These are phyloP conservation scores for Eupeodes latifasciatus DNA, from an alignment of 2,888 invertebrate species.

Conservation along the genomic window DNA sequence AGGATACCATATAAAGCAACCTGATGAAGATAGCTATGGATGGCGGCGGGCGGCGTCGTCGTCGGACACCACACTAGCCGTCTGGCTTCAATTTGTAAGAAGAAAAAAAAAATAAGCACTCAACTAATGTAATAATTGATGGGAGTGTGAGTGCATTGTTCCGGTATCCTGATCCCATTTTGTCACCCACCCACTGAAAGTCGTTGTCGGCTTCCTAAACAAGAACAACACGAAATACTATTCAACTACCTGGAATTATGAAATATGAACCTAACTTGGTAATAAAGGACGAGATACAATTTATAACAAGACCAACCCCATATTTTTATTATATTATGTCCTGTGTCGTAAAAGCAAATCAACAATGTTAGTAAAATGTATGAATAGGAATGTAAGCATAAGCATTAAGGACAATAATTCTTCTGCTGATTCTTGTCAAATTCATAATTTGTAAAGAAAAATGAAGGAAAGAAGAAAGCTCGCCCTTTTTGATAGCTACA, in stretches of 20 bases:
- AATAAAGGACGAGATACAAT: slow-evolving; percentile 3
- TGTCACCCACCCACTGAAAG: background rate
- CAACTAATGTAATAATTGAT: slow-evolving; percentile 63
- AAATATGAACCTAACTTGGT: slow-evolving; percentile 39
- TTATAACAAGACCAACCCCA: slow-evolving; percentile 17
- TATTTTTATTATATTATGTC: background rate
- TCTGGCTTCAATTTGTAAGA: slow-evolving; percentile 64
- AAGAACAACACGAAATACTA: slow-evolving; percentile 41
- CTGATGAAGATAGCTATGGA: background rate
- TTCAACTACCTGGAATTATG: slow-evolving; percentile 65
- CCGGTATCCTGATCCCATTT: slow-evolving; percentile 52
- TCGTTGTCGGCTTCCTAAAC: background rate
- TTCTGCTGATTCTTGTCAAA: background rate
- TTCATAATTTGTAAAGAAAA: background rate
- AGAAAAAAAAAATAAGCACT: slow-evolving; percentile 44
- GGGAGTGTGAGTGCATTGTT: slow-evolving; percentile 65
- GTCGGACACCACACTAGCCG: slow-evolving; percentile 26
- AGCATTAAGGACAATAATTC: slow-evolving; percentile 35
- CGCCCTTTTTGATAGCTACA: no score
- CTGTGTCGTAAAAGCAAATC: background rate
- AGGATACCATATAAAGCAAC: slow-evolving; percentile 65
- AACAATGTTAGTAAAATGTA: slow-evolving; percentile 31
- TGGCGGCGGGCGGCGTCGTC: no score
- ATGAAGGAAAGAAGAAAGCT: background rate
- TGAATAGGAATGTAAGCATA: slow-evolving; percentile 42